Conservation (phyloP, 2,113 vertebrate genomes). For the Poecilia latipinna region DNA sequence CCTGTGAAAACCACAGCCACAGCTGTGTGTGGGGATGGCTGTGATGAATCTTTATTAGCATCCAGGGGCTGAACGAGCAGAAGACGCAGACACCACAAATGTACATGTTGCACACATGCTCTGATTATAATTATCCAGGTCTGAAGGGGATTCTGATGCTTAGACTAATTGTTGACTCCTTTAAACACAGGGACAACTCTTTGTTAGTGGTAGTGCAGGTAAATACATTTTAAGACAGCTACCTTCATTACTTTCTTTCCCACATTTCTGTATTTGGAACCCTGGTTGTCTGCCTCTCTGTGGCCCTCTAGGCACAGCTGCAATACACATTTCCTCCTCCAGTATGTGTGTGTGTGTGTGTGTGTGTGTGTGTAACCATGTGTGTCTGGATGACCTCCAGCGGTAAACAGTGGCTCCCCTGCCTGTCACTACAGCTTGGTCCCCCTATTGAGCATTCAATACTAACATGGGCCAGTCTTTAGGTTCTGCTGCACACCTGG, state of each 20-base stretch:
- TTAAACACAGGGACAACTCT: slow-evolving; percentile 3
- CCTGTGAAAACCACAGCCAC: slow-evolving; percentile 54
- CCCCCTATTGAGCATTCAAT: slow-evolving; percentile 51
- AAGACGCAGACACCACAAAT: slow-evolving; percentile 39
- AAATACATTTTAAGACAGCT: slow-evolving; percentile 23
- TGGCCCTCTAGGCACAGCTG: slow-evolving; percentile 67
- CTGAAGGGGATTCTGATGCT: not conserved
- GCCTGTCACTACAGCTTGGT: slow-evolving; percentile 64
- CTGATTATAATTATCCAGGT: slow-evolving; percentile 33
- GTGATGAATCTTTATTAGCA: slow-evolving; percentile 46
- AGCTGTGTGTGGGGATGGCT: slow-evolving; percentile 59
- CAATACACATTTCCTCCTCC: slow-evolving; percentile 71
- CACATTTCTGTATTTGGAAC: slow-evolving; percentile 44
- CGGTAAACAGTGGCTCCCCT: slow-evolving; percentile 70
- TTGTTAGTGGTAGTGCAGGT: slow-evolving; percentile 13
- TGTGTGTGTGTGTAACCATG: slow-evolving; percentile 21
- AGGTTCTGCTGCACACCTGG: slow-evolving; percentile 54
- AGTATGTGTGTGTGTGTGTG: slow-evolving; percentile 11
- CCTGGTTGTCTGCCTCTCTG: slow-evolving; percentile 35
- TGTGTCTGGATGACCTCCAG: slow-evolving; percentile 68
- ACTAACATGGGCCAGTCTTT: slow-evolving; percentile 50
- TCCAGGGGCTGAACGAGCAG: slow-evolving; percentile 22
- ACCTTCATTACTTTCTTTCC: slow-evolving; percentile 23
- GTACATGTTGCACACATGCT: slow-evolving; percentile 10
- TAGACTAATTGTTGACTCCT: slow-evolving; percentile 20